Conservation (phyloP, 2,797 vertebrate genomes). For the Sorex maritimensis region DNA sequence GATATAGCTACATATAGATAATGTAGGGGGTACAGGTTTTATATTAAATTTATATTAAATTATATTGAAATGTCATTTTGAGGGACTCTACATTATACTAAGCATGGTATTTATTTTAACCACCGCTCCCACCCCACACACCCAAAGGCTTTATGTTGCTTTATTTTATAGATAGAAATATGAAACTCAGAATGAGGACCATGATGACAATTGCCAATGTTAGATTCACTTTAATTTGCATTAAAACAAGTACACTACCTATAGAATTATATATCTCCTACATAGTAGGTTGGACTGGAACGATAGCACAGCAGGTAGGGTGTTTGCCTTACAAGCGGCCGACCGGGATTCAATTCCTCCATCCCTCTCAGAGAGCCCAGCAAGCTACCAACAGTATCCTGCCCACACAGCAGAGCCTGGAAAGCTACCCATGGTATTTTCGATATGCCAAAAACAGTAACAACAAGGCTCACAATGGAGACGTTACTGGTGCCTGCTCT, state of each 20-base stretch:
- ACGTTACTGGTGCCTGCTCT: no score
- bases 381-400: no score
- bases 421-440: no score
- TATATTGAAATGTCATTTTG: neutral
- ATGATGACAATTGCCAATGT: neutral
- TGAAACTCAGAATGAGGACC: neutral
- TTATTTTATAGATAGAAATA: neutral
- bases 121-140: neutral
- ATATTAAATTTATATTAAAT: neutral
- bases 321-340: no score
- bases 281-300: neutral
- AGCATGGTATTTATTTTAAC: neutral
- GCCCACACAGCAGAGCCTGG: no score
- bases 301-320: no score
- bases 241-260: neutral
- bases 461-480: no score
- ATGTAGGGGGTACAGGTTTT: neutral
- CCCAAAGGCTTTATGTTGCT: neutral
- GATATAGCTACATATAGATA: no score
- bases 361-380: no score
- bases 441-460: no score
- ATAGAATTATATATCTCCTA: neutral
- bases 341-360: no score
- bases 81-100: neutral
- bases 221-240: neutral